A percentile compares a stretch with the other conserved stretches of the same genome.
phyloP scores from a whole-genome alignment of 2,113 vertebrate species.

The Chamaea fasciata region DNA sequence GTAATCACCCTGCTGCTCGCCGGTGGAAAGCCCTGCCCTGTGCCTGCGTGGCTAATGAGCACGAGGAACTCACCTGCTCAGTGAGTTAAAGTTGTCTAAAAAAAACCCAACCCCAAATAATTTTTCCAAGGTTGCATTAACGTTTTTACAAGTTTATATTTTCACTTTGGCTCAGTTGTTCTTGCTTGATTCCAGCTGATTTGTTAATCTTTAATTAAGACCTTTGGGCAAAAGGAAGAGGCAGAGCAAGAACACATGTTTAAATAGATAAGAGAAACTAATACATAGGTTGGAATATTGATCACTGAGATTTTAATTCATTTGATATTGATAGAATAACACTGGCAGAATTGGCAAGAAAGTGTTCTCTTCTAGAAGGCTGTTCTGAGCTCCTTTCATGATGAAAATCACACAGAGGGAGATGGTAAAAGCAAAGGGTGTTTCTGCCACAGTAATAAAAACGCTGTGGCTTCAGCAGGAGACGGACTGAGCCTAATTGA shows the following conservation, averaged over 20 bases:
- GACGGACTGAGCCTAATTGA: not conserved
- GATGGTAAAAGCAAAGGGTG: not conserved
- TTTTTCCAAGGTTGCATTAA: not conserved
- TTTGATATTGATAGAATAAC: constrained; percentile 8
- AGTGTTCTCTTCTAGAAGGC: not conserved
- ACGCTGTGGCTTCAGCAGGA: not conserved
- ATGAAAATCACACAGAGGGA: not conserved
- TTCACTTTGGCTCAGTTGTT: not conserved
- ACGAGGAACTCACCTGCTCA: not conserved
- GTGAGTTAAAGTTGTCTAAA: not conserved
- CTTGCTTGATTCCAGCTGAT: not conserved
- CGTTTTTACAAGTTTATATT: not conserved
- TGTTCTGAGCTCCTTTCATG: not conserved
- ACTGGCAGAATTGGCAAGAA: not conserved
- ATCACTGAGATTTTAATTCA: not conserved
- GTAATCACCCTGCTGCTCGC: rapidly evolving
- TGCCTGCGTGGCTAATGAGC: rapidly evolving
- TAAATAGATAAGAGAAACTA: constrained; percentile 24
- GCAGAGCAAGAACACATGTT: not conserved
- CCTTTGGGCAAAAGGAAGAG: not conserved
- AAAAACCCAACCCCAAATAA: not conserved
- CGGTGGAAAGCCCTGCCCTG: not conserved
- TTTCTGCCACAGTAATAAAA: not conserved
- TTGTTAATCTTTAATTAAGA: constrained; percentile 39
- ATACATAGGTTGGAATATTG: not conserved